Percentiles rank a stretch among this genome's conserved stretches.
Evolutionary conservation across 2,113 vertebrate genomes (phyloP).

Genomic region (Epinephelus lanceolatus): DNA sequence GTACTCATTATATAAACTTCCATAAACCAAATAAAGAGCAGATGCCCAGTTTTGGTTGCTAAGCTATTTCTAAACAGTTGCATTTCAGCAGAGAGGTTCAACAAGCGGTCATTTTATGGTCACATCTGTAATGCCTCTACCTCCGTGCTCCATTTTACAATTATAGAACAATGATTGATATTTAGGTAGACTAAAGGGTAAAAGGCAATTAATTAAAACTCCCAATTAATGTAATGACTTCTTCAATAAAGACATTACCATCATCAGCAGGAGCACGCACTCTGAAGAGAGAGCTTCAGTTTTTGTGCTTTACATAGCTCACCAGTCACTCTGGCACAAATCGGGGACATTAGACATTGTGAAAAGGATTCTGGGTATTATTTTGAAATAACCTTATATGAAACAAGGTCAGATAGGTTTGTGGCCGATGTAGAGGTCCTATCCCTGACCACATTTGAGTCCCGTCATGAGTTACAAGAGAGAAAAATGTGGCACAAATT

Average conservation of each 20-base stretch:
- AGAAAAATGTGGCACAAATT: constrained; percentile 19
- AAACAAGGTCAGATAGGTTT: not conserved
- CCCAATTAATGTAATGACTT: constrained; percentile 14
- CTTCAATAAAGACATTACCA: constrained; percentile 11
- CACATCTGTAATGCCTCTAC: not conserved
- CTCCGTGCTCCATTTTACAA: constrained; percentile 1
- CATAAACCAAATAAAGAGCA: not conserved
- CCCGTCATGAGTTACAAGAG: constrained; percentile 1
- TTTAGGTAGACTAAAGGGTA: constrained; percentile 1
- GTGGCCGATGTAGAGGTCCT: not conserved
- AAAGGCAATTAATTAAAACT: constrained; percentile 8
- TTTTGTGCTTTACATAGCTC: not conserved
- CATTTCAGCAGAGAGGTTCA: not conserved
- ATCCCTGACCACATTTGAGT: constrained; percentile 4
- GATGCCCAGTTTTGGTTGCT: not conserved
- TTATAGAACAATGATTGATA: constrained; percentile 11
- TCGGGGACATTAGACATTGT: not conserved
- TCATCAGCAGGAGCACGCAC: not conserved
- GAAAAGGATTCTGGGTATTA: not conserved
- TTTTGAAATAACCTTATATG: not conserved
- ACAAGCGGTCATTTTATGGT: not conserved
- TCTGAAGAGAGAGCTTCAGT: not conserved
- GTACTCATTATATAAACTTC: not conserved
- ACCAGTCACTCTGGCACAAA: not conserved
- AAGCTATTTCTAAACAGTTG: not conserved